Evolutionary conservation across 2,888 invertebrate species (phyloP).

Genomic region (Agrochola litura): DNA sequence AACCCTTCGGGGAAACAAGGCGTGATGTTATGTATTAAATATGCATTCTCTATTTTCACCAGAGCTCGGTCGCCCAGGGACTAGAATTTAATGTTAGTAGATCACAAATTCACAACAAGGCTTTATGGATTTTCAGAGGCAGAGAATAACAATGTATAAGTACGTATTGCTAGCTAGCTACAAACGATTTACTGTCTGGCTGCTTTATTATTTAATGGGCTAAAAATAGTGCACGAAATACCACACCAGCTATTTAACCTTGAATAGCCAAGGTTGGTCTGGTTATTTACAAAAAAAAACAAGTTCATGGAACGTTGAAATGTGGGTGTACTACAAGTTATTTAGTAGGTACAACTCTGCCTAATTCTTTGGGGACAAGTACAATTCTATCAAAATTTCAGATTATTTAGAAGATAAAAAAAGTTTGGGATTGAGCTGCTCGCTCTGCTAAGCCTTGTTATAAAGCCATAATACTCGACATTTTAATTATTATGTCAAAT

Average conservation of each 20-base stretch:
- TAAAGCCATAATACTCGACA: no score
- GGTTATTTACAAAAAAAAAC: neutral
- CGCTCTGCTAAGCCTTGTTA: no score
- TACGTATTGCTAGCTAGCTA: neutral
- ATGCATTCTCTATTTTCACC: no score
- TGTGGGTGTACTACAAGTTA: neutral
- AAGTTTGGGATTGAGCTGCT: no score
- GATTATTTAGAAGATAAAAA: no score
- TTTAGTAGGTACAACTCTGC: neutral
- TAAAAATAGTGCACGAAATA: conserved; percentile 13
- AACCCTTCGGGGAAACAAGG: no score
- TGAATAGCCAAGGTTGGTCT: neutral
- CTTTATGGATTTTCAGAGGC: neutral
- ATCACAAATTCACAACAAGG: neutral
- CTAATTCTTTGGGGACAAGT: neutral
- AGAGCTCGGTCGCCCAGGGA: no score
- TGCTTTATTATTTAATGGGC: conserved; percentile 5
- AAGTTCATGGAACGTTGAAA: neutral
- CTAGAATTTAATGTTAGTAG: no score
- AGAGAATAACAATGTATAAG: neutral
- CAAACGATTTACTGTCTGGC: neutral
- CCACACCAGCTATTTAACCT: neutral
- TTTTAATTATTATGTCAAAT: no score
- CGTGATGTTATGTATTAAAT: no score
- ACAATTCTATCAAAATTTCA: no score